Percentiles rank a stretch among this genome's conserved stretches.
Evolutionary conservation across 1,140 invertebrate species (phyloP).

Genomic region (Heliconius hewitsoni): DNA sequence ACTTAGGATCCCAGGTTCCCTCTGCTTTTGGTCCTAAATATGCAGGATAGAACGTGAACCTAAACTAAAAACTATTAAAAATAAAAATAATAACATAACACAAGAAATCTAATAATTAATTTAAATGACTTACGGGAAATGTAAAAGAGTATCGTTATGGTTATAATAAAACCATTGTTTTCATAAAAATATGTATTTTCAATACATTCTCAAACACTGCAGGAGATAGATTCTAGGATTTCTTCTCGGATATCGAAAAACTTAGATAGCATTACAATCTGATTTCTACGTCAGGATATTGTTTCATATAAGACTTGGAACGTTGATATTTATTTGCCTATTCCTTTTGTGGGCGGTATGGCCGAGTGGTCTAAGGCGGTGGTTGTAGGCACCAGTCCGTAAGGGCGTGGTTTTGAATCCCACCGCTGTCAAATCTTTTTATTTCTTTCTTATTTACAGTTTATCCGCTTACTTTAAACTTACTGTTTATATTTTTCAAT

Average conservation of each 20-base stretch:
- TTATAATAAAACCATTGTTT: no score
- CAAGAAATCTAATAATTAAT: no score
- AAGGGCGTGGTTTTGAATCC: conserved; percentile 90
- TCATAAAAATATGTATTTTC: no score
- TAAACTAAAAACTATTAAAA: no score
- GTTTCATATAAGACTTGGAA: background rate
- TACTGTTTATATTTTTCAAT: background rate
- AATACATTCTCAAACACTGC: background rate
- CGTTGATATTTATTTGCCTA: background rate
- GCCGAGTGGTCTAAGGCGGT: no score
- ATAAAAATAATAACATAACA: no score
- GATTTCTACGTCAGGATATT: background rate
- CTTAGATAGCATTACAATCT: background rate
- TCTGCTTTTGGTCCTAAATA: no score
- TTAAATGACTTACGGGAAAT: no score
- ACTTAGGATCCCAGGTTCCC: no score
- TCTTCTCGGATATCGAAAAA: background rate
- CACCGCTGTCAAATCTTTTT: conserved; percentile 84
- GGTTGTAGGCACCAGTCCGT: conserved; percentile 62
- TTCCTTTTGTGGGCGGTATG: conserved; percentile 60
- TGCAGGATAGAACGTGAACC: no score
- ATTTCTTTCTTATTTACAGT: background rate
- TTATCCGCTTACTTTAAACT: no score
- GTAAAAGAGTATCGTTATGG: no score
- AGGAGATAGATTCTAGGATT: background rate